Conservation (phyloP, 1,140 invertebrate genomes). For the Drosophila sp. region DNA sequence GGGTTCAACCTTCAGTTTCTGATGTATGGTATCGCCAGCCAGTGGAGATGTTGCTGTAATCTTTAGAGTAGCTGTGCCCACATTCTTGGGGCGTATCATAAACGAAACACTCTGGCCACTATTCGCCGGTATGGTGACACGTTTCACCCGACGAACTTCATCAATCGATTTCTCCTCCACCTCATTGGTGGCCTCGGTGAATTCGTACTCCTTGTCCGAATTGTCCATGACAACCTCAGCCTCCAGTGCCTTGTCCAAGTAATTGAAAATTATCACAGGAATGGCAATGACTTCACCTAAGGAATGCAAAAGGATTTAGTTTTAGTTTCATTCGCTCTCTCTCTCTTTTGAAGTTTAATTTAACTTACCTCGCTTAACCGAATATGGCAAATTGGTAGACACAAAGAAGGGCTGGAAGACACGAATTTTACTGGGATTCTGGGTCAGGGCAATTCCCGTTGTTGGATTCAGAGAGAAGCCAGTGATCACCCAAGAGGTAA, state of each 20-base stretch:
- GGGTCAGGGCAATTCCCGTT: slow-evolving; percentile 92
- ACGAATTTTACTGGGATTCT: slow-evolving; percentile 88
- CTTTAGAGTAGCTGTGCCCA: slow-evolving; percentile 90
- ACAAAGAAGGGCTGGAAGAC: slow-evolving; percentile 96
- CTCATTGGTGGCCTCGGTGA: slow-evolving; percentile 86
- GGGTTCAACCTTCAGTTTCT: slow-evolving; percentile 89
- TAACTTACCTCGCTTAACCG: slow-evolving; percentile 89
- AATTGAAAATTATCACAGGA: slow-evolving; percentile 80
- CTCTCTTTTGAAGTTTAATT: background rate
- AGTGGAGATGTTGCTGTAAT: slow-evolving; percentile 88
- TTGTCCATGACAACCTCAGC: slow-evolving; percentile 94
- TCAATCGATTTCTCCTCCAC: slow-evolving; percentile 84
- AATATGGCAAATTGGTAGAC: slow-evolving; percentile 91
- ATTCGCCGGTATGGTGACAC: slow-evolving; percentile 87
- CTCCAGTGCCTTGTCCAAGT: slow-evolving; percentile 87
- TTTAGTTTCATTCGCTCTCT: background rate
- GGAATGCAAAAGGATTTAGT: background rate
- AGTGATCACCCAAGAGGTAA: slow-evolving; percentile 96
- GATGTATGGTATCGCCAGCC: slow-evolving; percentile 89
- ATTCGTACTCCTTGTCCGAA: slow-evolving; percentile 90
- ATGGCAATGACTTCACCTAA: slow-evolving; percentile 76
- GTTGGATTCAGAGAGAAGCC: slow-evolving; percentile 95
- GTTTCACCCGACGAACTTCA: slow-evolving; percentile 87
- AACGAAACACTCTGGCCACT: slow-evolving; percentile 90
- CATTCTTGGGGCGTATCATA: slow-evolving; percentile 89